These are phyloP conservation scores for Synergus laeviventris DNA, from an alignment of 2,888 invertebrate genomes.

Conservation along the genomic window DNA sequence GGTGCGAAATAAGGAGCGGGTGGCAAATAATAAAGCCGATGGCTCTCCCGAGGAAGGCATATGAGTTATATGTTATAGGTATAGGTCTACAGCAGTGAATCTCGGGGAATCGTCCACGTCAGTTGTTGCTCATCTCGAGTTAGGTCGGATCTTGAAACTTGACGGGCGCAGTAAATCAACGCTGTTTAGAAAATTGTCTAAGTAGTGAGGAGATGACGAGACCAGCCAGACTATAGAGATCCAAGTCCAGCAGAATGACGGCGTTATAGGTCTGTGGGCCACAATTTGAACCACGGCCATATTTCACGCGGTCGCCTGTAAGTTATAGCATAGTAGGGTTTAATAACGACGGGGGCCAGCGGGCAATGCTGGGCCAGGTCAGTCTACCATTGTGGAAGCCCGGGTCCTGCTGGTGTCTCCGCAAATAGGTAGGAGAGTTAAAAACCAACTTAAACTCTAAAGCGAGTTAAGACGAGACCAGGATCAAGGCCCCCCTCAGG, in stretches of 20 bases:
- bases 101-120: conserved; percentile 15
- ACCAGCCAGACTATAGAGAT: conserved; percentile 47
- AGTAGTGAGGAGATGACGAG: conserved; percentile 53
- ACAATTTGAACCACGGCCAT: conserved; percentile 73
- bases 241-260: conserved; percentile 50
- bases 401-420: conserved; percentile 44
- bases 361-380: conserved; percentile 66
- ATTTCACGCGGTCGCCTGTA: conserved; percentile 71
- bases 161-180: conserved; percentile 67
- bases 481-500: conserved; percentile 19
- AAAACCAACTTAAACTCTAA: conserved; percentile 5
- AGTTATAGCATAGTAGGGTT: conserved; percentile 75
- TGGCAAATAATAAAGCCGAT: conserved; percentile 4
- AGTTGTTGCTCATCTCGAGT: conserved; percentile 15
- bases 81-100: neutral
- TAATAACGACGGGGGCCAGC: conserved; percentile 71
- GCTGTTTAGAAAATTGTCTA: conserved; percentile 65
- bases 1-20: neutral
- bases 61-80: neutral
- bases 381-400: conserved; percentile 68
- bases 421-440: conserved; percentile 21
- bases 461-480: conserved; percentile 39
- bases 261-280: conserved; percentile 63
- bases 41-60: neutral
- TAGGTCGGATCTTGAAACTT: conserved; percentile 55